Evolutionary conservation across 64 coral and sea anemone species (phyloP).

Genomic region (Stichodactyla helianthus): DNA sequence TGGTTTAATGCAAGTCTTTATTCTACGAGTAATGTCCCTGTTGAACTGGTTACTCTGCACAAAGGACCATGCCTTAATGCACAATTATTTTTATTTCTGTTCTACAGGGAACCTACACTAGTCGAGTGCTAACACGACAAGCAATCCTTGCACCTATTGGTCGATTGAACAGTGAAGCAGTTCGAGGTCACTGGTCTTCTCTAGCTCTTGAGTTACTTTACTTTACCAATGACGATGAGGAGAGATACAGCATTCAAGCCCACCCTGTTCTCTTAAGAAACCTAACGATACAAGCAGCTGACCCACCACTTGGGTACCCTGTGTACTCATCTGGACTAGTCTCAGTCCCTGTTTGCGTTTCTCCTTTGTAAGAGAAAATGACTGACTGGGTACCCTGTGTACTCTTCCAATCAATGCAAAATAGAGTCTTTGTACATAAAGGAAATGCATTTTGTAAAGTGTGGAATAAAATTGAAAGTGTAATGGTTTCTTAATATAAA

Average conservation of each 20-base stretch:
- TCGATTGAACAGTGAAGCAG: slow-evolving; percentile 75
- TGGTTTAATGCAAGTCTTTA: neutral
- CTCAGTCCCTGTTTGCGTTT: neutral
- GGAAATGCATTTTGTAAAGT: too few relatives aligned
- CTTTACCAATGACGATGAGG: slow-evolving; percentile 95
- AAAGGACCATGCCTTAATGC: neutral
- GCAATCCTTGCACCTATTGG: slow-evolving; percentile 69
- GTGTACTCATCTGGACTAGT: slow-evolving; percentile 71
- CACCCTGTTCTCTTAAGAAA: slow-evolving; percentile 91
- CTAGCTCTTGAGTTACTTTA: slow-evolving; percentile 88
- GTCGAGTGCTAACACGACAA: slow-evolving; percentile 81
- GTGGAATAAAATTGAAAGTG: too few relatives aligned
- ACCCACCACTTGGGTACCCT: slow-evolving; percentile 90
- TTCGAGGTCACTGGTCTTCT: slow-evolving; percentile 88
- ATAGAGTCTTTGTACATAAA: too few relatives aligned
- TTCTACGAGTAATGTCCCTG: too few relatives aligned
- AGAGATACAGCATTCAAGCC: slow-evolving; percentile 96
- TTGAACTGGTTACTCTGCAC: too few relatives aligned
- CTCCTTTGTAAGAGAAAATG: neutral
- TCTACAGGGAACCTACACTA: slow-evolving; percentile 81
- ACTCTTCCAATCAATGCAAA: neutral
- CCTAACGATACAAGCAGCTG: slow-evolving; percentile 91
- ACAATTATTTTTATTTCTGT: neutral
- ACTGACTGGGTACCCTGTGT: neutral
- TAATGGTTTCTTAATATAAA: too few relatives aligned